Evolutionary conservation across 2,113 vertebrate genomes (phyloP).

Genomic region (Gymnocephalus cernua): DNA sequence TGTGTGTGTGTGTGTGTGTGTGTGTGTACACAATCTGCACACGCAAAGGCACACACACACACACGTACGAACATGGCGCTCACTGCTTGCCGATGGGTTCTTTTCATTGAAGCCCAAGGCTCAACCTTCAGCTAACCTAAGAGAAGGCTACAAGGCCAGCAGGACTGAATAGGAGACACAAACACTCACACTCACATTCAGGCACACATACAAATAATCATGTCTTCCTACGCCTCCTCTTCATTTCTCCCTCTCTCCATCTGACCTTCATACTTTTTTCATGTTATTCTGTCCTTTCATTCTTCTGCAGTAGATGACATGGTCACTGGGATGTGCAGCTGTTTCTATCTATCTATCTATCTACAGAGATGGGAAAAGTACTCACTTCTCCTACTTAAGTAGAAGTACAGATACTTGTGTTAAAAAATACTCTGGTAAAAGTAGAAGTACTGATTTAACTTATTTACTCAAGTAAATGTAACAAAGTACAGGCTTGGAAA

Average conservation of each 20-base stretch:
- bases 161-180: conserved; percentile 61
- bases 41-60: not conserved
- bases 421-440: too few relatives aligned
- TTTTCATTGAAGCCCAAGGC: conserved; percentile 80
- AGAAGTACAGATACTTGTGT: too few relatives aligned
- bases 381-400: too few relatives aligned
- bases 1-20: conserved; percentile 22
- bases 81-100: conserved; percentile 65
- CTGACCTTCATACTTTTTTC: conserved; percentile 7
- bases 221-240: conserved; percentile 43
- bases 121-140: conserved; percentile 81
- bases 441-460: too few relatives aligned
- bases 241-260: conserved; percentile 11
- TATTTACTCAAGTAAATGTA: too few relatives aligned
- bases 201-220: conserved; percentile 35
- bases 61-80: conserved; percentile 49
- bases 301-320: conserved; percentile 22
- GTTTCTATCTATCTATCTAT: conserved; percentile 1
- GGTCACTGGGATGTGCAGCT: not conserved
- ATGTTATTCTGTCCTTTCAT: conserved; percentile 23
- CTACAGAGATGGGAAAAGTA: too few relatives aligned
- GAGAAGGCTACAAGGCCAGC: conserved; percentile 81
- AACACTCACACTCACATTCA: conserved; percentile 22
- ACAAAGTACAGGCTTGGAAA: too few relatives aligned
- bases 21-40: not conserved